Evolutionary conservation across 1,140 invertebrate genomes (phyloP), one percentile per base, ranked within the genome.

Genomic region (Heliconius melpomene): DNA sequence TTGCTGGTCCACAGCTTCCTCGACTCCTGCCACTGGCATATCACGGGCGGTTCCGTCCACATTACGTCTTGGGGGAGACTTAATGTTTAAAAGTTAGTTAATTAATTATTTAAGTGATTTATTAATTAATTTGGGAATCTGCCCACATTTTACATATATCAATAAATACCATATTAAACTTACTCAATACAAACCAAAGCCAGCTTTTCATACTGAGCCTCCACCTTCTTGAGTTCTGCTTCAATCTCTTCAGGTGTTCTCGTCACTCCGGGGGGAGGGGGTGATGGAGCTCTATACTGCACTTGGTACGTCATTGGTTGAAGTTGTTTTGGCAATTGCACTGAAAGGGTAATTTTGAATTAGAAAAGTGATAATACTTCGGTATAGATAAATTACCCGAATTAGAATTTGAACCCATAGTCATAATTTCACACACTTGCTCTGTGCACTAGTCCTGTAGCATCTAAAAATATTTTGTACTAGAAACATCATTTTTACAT

Each of bases 11-110:
- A 98, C 75, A 95, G 86, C 82, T 91, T 85, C 82, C 87, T 79
- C 26, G 89, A 80, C 83, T 95, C 86, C 84, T 97, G 95, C 97
- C 97, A 98, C 78, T 97, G 96, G 20, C 97, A 97, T 6, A 97
- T 96, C 16, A 97, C 95, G 0, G 98, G 98, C 2, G 97, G 96
- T 85, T 98, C 98, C 52, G 98, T 96, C 97, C 97, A 98, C 77
- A 98, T 95, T 9, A 98, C 96, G 7, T 96, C 96, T 20, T 96
- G 96, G 0, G 97, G 97, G 26, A 98, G 92, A 36, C 97, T 97
- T 83, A 8, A 83, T 82, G 75, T 80, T 13, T 40, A 54, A 71
- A 40, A 1, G 5, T 23, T 3, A 23, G 3, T 20, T 5, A 52
- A 46, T 16, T 20, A 20, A 20, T 20, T 7, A 52, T 52, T 20